Evolutionary conservation across 2,888 invertebrate genomes (phyloP), one percentile per base, ranked within the genome.

Genomic region (Omphaloscelis lunosa): DNA sequence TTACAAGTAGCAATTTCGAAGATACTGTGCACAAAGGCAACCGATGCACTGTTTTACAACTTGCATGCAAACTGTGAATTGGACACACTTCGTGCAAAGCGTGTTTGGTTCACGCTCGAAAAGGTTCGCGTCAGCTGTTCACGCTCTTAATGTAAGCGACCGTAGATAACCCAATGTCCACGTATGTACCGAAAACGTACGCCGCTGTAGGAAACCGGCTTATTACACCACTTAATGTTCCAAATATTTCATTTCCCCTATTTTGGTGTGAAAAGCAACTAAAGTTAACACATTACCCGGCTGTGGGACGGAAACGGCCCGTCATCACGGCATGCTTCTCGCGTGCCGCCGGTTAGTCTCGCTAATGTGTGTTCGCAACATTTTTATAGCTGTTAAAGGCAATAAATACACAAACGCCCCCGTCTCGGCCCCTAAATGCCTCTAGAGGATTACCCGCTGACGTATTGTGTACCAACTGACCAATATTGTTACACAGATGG

Each of bases 341-440:
- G 93, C 94, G 94, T 95, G 91, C 92, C 86, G 80, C 86, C 94
- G 91, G 93, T 94, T 93, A 93, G 91, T 95, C 93, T 93, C 89
- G 80, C 92, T 94, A 95, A 95, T 94, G 94, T 94, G 92, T 94
- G 93, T 94, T 93, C 87, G 90, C 86, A 93, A 94, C 93, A 94
- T 93, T 94, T 95, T 95, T 95, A 95, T 94, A 90, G 93, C 92
- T 90, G 91, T 93, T 92, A 91, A 86, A 88, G 87, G 92, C 93
- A 91, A 94, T 94, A 95, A 95, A 94, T 94, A 93, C 65, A 87
- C 87, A 87, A 87, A 82, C 73, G 71, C 62, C 68, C 62, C 74
- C 53, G 78, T 82, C 79, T 81, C 45, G 79, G 82, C 73, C 72
- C 77, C 82, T 88, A 86, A 88, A 83, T 83, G 88, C 87, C 88